Base-by-base conservation (phyloP, 2,113 vertebrate species). In the Heptranchias perlo region DNA sequence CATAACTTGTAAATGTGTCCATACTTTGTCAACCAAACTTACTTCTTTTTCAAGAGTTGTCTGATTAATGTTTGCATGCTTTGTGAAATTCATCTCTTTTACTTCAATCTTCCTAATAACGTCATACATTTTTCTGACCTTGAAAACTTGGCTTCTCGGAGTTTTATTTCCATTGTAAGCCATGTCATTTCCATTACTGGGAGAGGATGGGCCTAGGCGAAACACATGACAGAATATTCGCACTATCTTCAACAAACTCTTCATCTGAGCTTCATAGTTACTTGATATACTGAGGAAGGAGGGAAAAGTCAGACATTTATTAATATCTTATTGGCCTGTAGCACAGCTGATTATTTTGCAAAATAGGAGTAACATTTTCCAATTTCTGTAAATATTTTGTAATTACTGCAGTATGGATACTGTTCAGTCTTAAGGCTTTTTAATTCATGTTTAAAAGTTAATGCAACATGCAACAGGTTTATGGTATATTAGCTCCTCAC, bases 111-210 rank as follows among this genome's bases (percentile, higher is more conserved):
- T 98, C 97, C 97, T 98, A 98, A 98, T 96, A 97, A 97, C 96
- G 96, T 97, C 97, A 98, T 97, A 97, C 97, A 98, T 96, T 97
- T 98, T 98, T 97, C 98, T 98, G 96, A 99, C 99, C 99, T 99
- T 99, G 97, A 99, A 99, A 96, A 99, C 99, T 97, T 99, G 99
- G 98, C 97, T 99, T 97, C 99, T 98, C 96, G 98, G 98, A 39
- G 99, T 99, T 98, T 99, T 99, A 98, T 99, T 99, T 96, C 99
- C 99, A 92, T 99, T 99, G 98, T 99, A 99, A 96, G 98, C 98
- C 99, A 99, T 99, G 97, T 99, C 99, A 62, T 98, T 99, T 97
- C 99, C 99, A 97, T 98, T 99, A 98, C 98, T 99, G 54, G 99
- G 98, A 64, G 99, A 99, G 54, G 99, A 99, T 52, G 99, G 99